Base-by-base conservation (phyloP, 2,888 invertebrate species). In the Meta bourneti region DNA sequence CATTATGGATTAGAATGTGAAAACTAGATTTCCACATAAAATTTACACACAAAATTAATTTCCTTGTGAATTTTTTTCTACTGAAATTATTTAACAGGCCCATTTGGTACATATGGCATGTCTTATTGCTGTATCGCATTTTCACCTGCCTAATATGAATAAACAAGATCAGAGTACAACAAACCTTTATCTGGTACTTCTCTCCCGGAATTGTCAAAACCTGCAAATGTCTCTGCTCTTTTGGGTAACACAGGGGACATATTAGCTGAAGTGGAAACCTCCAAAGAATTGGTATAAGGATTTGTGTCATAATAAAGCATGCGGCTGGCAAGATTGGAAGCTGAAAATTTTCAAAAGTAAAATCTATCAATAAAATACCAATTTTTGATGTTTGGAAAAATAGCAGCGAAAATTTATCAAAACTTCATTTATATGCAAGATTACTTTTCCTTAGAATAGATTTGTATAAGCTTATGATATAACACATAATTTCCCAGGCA, bases 221-320 rank as follows among this genome's bases (percentile, higher is more conserved):
- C 99, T 0, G 98, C 98, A 95, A 99, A 99, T 6, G 99, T 99
- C 95, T 99, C 99, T 0, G 99, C 99, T 61, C 99, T 96, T 94
- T 98, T 97, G n/a, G 99, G 98, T 93, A 99, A 95, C 70, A 97
- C 97, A n/a, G 98, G 97, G 49, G 98, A 97, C 93, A 97, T 96
- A 95, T 97, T 98, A 0, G 97, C 96, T 48, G 97, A 96, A 94
- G 98, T 98, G 94, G 98, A 97, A 86, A 49, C 54, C 7, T 91
- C 91, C 70, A 78, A 11, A 48, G 91, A 72, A 78, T 82, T 87
- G 7, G 49, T 48, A 69, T 79, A 83, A 19, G 80, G 91, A 83
- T 87, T 91, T 7, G 91, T 83, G 54, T 91, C 78, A 61, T 78
- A 91, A 75, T 91, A 91, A n/a, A 83, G 82, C 83, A 91, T 61